Evolutionary conservation across 2,113 vertebrate species (phyloP).

Genomic region (Noturus placidus): DNA sequence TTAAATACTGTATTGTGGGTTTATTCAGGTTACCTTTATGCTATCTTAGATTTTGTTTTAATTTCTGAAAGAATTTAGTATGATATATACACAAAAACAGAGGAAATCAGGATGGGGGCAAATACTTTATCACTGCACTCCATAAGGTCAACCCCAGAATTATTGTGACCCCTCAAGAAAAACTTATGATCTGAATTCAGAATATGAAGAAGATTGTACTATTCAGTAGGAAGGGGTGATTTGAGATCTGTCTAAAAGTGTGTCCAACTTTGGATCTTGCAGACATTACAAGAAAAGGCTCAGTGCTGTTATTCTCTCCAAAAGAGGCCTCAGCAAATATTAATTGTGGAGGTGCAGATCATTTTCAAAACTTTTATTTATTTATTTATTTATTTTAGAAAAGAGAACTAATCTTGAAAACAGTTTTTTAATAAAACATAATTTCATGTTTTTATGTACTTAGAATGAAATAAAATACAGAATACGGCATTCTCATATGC

Average conservation of each 20-base stretch:
- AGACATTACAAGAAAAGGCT: background rate
- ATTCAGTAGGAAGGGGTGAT: background rate
- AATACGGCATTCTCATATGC: background rate
- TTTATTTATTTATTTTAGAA: no score
- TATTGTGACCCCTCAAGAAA: background rate
- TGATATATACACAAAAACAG: no score
- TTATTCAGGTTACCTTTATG: no score
- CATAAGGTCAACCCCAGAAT: background rate
- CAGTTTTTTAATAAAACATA: background rate
- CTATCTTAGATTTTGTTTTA: no score
- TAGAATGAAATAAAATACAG: background rate
- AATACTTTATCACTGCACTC: no score
- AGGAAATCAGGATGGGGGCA: no score
- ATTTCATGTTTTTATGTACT: background rate
- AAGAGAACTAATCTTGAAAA: no score
- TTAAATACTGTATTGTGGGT: no score
- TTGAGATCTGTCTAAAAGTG: background rate
- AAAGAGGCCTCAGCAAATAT: background rate
- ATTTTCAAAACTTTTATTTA: no score
- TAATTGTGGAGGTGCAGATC: background rate
- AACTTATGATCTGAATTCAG: background rate
- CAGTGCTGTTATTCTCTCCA: background rate
- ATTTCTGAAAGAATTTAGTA: no score
- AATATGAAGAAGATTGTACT: background rate
- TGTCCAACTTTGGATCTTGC: background rate